Conservation (phyloP, 2,113 vertebrate genomes). For the Callorhinus ursinus region DNA sequence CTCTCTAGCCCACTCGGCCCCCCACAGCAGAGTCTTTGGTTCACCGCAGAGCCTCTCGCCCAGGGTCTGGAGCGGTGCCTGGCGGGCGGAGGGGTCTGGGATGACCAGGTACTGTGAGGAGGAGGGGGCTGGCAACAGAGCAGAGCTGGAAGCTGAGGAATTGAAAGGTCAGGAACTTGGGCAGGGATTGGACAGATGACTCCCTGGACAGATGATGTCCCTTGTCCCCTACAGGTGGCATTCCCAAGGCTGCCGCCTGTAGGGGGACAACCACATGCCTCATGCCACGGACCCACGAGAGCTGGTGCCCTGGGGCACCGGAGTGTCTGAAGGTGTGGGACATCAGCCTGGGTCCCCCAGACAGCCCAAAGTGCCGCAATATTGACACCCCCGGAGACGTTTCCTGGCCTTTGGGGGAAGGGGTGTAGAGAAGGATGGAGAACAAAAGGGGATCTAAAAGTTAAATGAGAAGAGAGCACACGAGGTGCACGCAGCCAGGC, state of each 20-base stretch:
- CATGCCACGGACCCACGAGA: rapidly evolving
- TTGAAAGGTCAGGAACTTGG: neutral
- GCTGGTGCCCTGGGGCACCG: rapidly evolving
- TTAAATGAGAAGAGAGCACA: neutral
- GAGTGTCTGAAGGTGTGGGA: neutral
- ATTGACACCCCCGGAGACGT: neutral
- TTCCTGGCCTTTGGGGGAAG: neutral
- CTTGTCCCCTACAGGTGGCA: no score
- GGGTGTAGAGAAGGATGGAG: rapidly evolving
- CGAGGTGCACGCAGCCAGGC: rapidly evolving
- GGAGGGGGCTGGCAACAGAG: neutral
- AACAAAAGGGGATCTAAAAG: neutral
- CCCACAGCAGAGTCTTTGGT: rapidly evolving
- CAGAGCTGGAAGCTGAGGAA: neutral
- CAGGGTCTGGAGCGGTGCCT: rapidly evolving
- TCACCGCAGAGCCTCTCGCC: rapidly evolving
- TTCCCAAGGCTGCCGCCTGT: neutral
- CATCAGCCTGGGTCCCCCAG: neutral
- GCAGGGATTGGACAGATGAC: neutral
- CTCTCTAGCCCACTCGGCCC: neutral
- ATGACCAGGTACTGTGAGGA: rapidly evolving
- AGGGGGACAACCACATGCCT: rapidly evolving
- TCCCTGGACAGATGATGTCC: neutral
- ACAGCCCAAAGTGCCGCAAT: neutral
- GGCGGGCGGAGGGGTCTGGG: rapidly evolving